phyloP scores from a whole-genome alignment of 2,797 vertebrate genomes.

The Acrossocheilus fasciatus region DNA sequence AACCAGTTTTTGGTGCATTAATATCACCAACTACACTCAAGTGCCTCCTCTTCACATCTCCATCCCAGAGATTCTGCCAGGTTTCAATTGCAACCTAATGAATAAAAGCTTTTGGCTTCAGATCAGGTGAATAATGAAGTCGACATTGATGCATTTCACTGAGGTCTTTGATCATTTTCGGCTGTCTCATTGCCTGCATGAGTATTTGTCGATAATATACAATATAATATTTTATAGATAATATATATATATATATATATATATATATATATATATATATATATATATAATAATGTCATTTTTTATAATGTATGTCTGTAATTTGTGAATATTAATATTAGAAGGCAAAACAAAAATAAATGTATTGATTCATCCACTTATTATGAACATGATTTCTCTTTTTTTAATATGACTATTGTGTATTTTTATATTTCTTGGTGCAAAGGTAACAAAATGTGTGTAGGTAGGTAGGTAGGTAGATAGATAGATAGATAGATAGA shows the following conservation, averaged over 20 bases:
- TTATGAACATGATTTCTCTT: not conserved
- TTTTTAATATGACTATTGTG: not conserved
- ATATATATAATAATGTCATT: not conserved
- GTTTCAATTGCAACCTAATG: too few species aligned
- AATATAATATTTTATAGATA: not conserved
- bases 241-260: not conserved
- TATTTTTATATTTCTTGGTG: not conserved
- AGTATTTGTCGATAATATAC: not conserved
- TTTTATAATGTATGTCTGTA: not conserved
- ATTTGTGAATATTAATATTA: not conserved
- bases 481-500: too few species aligned
- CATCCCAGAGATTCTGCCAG: not conserved
- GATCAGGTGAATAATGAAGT: not conserved
- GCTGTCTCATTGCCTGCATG: not conserved
- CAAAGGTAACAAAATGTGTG: not conserved
- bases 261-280: not conserved
- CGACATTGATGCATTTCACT: not conserved
- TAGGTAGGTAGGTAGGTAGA: too few species aligned
- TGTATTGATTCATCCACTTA: not conserved
- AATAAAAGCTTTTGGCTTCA: not conserved
- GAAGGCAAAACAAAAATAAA: not conserved
- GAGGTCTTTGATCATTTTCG: not conserved
- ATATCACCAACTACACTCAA: not conserved
- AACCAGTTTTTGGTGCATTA: constrained; percentile 1
- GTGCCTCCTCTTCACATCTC: too few species aligned